Evolutionary conservation across 1,140 invertebrate genomes (phyloP), one percentile per base, ranked within the genome.

Genomic region (Bombus waltoni): DNA sequence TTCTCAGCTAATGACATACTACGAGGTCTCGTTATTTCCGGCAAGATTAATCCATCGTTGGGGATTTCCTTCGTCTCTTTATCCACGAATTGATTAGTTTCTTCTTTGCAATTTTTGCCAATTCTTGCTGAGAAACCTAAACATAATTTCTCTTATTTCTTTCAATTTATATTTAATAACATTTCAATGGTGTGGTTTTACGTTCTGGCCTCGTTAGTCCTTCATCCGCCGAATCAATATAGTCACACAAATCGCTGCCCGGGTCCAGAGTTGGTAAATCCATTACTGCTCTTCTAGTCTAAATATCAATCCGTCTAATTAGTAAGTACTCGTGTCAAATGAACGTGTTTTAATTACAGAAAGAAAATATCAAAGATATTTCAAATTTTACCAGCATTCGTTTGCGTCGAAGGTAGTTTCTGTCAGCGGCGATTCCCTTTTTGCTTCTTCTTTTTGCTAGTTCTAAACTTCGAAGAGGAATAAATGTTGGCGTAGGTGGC

Each of bases 221-320:
- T 87, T 96, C 95, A 59, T 96, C 95, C 11, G 94, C 95, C 13
- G 95, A 96, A 32, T 96, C 96, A 53, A 93, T 95, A 72, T 94
- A 79, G 42, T 95, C 94, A 81, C 87, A 95, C 81, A 96, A 89
- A 88, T 96, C 96, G n/a, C 95, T 96, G 3, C 96, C 96, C 0
- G 96, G 96, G 92, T 96, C 96, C 2, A 95, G 95, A 11, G 95
- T 96, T 44, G 95, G 96, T 78, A 96, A 89, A 83, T 96, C 96
- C 84, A 96, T 93, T 0, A 94, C 93, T 44, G 94, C 93, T 86
- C 95, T 95, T 78, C 73, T 88, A 0, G 68, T 28, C 88, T 90
- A 10, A 13, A 42, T 1, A 32, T 66, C 15, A 66, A 35, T 1
- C 59, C 15, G 62, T 18, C 13, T 18, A 22, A 66, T 35, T 15